These are phyloP conservation scores for Scytalopus superciliaris DNA, from an alignment of 2,113 vertebrate species.

Conservation along the genomic window DNA sequence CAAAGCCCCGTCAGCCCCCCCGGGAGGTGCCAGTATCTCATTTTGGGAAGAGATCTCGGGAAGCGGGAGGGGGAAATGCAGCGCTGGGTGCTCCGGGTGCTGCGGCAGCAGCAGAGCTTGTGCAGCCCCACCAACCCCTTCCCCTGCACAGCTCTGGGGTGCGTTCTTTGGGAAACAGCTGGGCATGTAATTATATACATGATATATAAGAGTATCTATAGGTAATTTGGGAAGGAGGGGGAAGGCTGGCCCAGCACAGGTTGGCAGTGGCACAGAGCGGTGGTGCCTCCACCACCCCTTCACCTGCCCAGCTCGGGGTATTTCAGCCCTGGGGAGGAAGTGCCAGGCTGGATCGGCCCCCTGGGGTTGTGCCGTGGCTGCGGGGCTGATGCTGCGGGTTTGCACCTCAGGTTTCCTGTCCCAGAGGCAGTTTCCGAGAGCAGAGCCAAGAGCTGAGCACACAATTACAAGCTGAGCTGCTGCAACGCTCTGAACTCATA, in stretches of 20 bases:
- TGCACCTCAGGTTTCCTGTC: slow-evolving; percentile 22
- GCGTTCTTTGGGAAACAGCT: background rate
- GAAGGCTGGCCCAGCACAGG: background rate
- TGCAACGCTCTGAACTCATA: background rate
- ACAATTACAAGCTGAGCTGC: background rate
- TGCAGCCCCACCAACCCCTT: accelerated
- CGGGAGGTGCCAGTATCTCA: no score
- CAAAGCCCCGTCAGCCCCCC: accelerated
- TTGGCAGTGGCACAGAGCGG: accelerated
- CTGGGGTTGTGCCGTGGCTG: background rate
- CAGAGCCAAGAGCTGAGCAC: background rate
- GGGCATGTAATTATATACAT: background rate
- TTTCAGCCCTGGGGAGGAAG: background rate
- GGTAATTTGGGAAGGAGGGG: background rate
- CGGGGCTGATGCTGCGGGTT: background rate
- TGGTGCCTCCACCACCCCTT: no score
- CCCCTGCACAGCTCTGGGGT: accelerated
- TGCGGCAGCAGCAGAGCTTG: background rate
- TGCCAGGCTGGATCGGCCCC: background rate
- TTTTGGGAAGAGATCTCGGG: background rate
- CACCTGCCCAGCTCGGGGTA: background rate
- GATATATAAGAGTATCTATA: accelerated
- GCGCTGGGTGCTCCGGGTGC: accelerated
- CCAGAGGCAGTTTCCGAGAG: background rate
- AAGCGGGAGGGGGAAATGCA: background rate